Conservation (phyloP, 2,888 invertebrate species). For the Chalcis sispes region DNA sequence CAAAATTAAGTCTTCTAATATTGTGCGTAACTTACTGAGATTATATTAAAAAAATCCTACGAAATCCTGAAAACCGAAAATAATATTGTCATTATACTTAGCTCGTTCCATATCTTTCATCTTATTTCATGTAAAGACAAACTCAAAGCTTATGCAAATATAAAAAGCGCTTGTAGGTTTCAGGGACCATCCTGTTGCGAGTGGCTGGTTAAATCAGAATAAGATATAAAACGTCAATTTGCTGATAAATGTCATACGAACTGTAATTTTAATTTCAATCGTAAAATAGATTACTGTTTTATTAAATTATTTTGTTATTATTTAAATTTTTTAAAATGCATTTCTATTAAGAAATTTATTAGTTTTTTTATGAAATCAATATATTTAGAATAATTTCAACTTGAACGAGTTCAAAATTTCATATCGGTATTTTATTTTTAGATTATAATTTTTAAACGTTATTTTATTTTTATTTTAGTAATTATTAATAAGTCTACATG, state of each 20-base stretch:
- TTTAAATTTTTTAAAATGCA: constrained; percentile 8
- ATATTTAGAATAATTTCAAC: no score
- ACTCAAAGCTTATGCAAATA: constrained; percentile 25
- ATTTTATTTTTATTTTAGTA: no score
- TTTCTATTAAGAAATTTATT: no score
- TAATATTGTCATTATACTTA: constrained; percentile 18
- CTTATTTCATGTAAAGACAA: constrained; percentile 27
- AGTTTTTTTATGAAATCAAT: no score
- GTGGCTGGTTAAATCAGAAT: constrained; percentile 37
- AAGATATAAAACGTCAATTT: constrained; percentile 53
- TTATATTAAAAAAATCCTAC: constrained; percentile 29
- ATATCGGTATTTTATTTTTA: no score
- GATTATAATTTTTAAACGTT: no score
- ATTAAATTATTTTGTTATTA: constrained; percentile 36
- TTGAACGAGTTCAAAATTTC: no score
- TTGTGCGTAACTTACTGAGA: constrained; percentile 41
- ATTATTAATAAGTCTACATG: no score
- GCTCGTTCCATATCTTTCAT: constrained; percentile 23
- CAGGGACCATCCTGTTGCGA: constrained; percentile 52
- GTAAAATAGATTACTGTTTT: constrained; percentile 53
- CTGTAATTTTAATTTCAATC: constrained; percentile 52
- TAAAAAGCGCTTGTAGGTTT: constrained; percentile 45
- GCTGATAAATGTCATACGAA: constrained; percentile 32
- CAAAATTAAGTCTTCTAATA: constrained; percentile 36
- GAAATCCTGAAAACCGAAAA: constrained; percentile 9